A percentile compares a stretch with the other conserved stretches of the same genome.
Evolutionary conservation across 2,113 vertebrate species (phyloP).

Genomic region (Anseranas semipalmata): DNA sequence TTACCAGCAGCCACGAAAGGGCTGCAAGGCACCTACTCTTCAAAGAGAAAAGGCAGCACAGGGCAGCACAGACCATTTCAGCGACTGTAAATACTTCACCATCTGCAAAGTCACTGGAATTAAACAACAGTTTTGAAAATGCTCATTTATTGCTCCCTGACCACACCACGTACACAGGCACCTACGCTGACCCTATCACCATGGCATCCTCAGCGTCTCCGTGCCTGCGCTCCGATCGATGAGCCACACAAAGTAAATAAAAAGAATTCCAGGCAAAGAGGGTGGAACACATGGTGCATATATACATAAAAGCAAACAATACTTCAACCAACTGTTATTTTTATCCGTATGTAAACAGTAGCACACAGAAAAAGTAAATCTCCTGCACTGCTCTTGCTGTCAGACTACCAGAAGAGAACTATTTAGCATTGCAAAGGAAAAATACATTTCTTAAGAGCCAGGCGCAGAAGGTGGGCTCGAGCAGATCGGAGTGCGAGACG

Average conservation of each 20-base stretch:
- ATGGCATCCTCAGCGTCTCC: not conserved
- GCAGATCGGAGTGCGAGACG: fast-evolving
- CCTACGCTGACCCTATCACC: not conserved
- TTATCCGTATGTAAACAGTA: not conserved
- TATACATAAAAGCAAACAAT: constrained; percentile 25
- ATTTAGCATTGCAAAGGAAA: not conserved
- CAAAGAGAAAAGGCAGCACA: not conserved
- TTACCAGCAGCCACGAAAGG: not conserved
- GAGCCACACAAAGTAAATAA: not conserved
- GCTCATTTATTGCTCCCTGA: not conserved
- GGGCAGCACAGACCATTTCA: not conserved
- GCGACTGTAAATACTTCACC: not conserved
- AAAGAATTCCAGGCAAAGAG: not conserved
- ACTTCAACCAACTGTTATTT: constrained; percentile 28
- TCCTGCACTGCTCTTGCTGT: not conserved
- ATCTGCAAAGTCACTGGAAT: constrained; percentile 18
- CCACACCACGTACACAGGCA: not conserved
- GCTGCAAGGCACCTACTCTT: constrained; percentile 31
- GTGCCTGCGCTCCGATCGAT: not conserved
- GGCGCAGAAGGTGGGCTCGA: not conserved
- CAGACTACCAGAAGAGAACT: not conserved
- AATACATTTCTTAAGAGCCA: not conserved
- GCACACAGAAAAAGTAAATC: not conserved
- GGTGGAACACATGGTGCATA: not conserved
- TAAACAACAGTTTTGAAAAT: constrained; percentile 5